Conservation (phyloP, 2,113 vertebrate genomes). For the Microcebus griseorufus region DNA sequence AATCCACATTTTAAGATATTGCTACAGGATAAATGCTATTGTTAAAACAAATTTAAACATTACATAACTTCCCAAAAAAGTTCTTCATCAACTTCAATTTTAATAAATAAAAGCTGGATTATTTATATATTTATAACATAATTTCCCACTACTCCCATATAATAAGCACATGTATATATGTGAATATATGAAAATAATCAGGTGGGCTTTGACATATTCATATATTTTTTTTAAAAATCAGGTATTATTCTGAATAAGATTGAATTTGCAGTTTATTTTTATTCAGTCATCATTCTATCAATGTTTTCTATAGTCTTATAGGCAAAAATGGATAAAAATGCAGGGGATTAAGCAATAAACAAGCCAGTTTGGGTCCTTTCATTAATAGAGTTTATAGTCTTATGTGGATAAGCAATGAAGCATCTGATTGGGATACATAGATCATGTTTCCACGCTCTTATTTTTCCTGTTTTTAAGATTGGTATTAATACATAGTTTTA, state of each 20-base stretch:
- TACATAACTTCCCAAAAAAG: not conserved
- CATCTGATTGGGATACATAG: not conserved
- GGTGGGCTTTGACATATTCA: not conserved
- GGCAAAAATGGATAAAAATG: not conserved
- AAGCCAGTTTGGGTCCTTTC: not conserved
- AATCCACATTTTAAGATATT: conserved; percentile 8
- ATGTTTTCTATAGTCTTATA: not conserved
- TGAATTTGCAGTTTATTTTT: not conserved
- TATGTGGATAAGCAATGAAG: not conserved
- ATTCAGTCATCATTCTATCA: not conserved
- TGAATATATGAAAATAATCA: not conserved
- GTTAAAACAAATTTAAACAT: conserved; percentile 35
- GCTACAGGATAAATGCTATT: not conserved
- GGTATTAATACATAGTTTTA: not conserved
- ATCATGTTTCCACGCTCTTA: fast-evolving
- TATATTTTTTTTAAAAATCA: not conserved
- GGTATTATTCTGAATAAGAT: not conserved
- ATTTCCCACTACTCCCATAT: not conserved
- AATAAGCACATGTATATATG: not conserved
- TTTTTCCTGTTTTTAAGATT: not conserved
- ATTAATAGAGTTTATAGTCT: not conserved
- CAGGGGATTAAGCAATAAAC: not conserved
- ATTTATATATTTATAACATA: not conserved
- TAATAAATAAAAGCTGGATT: not conserved
- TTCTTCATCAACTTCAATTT: not conserved